These are phyloP conservation scores for Amiota mariae DNA, from an alignment of 2,888 invertebrate species.

Conservation along the genomic window DNA sequence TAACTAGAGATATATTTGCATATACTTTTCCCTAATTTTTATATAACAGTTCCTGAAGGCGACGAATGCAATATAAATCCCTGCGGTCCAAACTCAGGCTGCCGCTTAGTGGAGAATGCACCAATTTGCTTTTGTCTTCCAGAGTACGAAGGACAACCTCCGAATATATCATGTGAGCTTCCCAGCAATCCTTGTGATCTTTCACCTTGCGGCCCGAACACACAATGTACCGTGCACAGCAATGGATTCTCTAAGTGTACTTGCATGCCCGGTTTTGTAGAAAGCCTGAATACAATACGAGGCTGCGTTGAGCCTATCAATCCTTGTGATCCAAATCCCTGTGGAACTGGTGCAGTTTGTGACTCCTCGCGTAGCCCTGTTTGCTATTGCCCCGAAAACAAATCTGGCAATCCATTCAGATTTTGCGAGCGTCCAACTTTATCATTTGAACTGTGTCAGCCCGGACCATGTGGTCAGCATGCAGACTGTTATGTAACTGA, in stretches of 20 bases:
- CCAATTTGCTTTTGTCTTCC: slow-evolving; percentile 91
- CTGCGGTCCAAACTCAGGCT: slow-evolving; percentile 89
- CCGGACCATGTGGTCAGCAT: slow-evolving; percentile 87
- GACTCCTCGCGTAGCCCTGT: slow-evolving; percentile 85
- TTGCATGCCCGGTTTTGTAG: slow-evolving; percentile 86
- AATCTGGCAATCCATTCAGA: slow-evolving; percentile 87
- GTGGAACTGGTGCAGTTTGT: slow-evolving; percentile 85
- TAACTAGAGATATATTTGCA: not conserved
- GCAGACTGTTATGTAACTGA: slow-evolving; percentile 88
- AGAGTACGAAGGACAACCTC: slow-evolving; percentile 90
- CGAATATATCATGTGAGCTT: slow-evolving; percentile 80
- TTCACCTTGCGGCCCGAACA: slow-evolving; percentile 91
- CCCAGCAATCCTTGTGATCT: slow-evolving; percentile 87
- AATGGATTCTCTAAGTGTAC: slow-evolving; percentile 92
- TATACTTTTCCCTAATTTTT: not conserved
- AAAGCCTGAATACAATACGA: slow-evolving; percentile 89
- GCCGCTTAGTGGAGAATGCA: slow-evolving; percentile 82
- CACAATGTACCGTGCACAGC: slow-evolving; percentile 84
- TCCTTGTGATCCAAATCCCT: slow-evolving; percentile 88
- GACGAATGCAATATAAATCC: slow-evolving; percentile 87
- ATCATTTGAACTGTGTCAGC: slow-evolving; percentile 81
- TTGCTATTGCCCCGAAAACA: slow-evolving; percentile 89
- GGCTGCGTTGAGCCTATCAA: slow-evolving; percentile 87
- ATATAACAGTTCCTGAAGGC: slow-evolving; percentile 86
- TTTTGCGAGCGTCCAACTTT: slow-evolving; percentile 79